Base-by-base conservation (phyloP, 2,888 invertebrate genomes). In the Tipula unca region DNA sequence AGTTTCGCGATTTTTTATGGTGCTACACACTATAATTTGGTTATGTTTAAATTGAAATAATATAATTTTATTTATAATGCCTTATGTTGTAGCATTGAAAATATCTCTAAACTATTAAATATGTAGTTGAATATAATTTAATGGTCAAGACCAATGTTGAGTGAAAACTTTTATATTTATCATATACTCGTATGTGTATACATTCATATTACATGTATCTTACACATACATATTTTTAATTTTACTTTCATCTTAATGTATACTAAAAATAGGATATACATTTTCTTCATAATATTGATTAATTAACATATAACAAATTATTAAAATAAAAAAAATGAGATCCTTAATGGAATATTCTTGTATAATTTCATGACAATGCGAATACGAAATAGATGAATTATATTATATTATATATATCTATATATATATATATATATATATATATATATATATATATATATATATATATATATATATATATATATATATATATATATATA, bases 311-410 rank as follows among this genome's bases (percentile, higher is more conserved):
- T 35, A 35, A 54, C 48, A 54, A 54, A 54, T 54, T 54, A 54
- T 54, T 54, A 54, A 54, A 54, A 54, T 54, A 54, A 54, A 54
- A 54, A 54, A 54, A 54, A 54, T 17, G 48, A 84, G 35, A 84
- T 84, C 84, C 84, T 84, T 84, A 84, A 84, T 84, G 84, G 84
- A 84, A 84, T 84, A 35, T 84, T 84, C 84, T 84, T 84, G 84
- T 84, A 84, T 84, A 84, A 84, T 32, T 84, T 84, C 84, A 84
- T 84, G 84, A 84, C 84, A 84, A 84, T 84, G 84, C 84, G 84
- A 84, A 84, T 84, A 84, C 84, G 84, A 84, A 84, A 84, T 84
- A 84, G 84, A 84, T 84, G 84, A 84, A 84, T 84, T 84, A 84
- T 17, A 84, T 84, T 84, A 84, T 84, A n/a, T n/a, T n/a, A n/a